Evolutionary conservation across 2,797 vertebrate species (phyloP).

Genomic region (Cirrhinus molitorella): DNA sequence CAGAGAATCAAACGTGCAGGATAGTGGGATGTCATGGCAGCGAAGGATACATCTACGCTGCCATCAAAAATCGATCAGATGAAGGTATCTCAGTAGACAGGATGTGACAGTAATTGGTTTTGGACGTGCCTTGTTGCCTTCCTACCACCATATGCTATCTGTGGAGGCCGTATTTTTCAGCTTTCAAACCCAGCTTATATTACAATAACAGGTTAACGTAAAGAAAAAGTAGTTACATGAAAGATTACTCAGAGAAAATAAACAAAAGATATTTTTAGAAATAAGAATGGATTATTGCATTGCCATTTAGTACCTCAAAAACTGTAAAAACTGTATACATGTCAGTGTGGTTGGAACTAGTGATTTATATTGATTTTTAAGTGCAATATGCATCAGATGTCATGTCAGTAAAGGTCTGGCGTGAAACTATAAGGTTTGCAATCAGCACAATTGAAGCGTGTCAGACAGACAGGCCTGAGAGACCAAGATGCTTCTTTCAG

Average conservation of each 20-base stretch:
- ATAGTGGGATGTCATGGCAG: not conserved
- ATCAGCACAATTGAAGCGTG: constrained; percentile 1
- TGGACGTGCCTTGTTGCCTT: not conserved
- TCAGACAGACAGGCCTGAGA: constrained; percentile 16
- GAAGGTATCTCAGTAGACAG: not conserved
- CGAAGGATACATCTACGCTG: not conserved
- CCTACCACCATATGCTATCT: not conserved
- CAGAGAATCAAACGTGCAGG: not conserved
- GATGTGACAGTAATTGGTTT: not conserved
- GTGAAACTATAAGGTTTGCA: not conserved
- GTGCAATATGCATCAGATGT: not conserved
- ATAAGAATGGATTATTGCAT: not conserved
- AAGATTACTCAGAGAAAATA: not conserved
- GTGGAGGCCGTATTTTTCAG: not conserved
- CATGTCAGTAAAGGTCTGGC: not conserved
- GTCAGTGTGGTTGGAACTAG: not conserved
- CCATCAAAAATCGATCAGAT: not conserved
- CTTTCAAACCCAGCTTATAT: too few relatives aligned
- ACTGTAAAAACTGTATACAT: not conserved
- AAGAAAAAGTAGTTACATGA: not conserved
- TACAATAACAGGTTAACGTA: not conserved
- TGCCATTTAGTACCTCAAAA: not conserved
- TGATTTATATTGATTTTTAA: not conserved
- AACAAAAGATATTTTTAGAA: not conserved
- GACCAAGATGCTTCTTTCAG: constrained; percentile 35